Evolutionary conservation across 2,888 invertebrate species (phyloP), one percentile per base, ranked within the genome.

Genomic region (Blastobasis adustella): DNA sequence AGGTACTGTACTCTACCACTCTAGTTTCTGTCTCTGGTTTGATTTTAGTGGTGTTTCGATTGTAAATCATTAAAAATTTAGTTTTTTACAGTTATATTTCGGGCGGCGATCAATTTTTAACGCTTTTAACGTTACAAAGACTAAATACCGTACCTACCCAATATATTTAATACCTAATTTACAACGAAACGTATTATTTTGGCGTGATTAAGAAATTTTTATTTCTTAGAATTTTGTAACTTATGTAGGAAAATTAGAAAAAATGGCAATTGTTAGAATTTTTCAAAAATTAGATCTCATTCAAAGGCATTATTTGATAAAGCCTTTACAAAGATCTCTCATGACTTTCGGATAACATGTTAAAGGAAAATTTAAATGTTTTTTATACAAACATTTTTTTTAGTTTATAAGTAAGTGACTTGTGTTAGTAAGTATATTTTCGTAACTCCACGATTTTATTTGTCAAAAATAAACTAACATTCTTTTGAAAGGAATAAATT

Each of bases 231-330:
- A 38, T 54, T 49, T 54, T 37, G 37, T 10, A 49, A 36, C 40
- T 23, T 54, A 40, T 46, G 43, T 9, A 60, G 71, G 54, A 73
- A 73, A 73, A 71, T 59, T 69, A 79, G 79, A 76, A 76, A 78
- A 75, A 65, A 63, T 67, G 65, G 67, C 61, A 68, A 73, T 76
- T 66, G 75, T 76, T 62, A 69, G 73, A 73, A 72, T 71, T 78
- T 77, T 79, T 77, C 47, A 47, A 54, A 80, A 84, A 79, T 73
- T 75, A 79, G 85, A 86, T 86, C 87, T 87, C 87, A 86, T 82
- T 74, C 68, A 71, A 65, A 69, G 81, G 81, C 76, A 69, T 62
- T 58, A 65, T 66, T 62, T 66, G 63, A 66, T 54, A 51, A 54
- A 56, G 60, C 58, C 65, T 75, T 82, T 80, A 57, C 63, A 73